These are phyloP conservation scores for Aurelia aurita DNA, from an alignment of 30 jellyfish, hydroid and myxozoan genomes.

Conservation along the genomic window DNA sequence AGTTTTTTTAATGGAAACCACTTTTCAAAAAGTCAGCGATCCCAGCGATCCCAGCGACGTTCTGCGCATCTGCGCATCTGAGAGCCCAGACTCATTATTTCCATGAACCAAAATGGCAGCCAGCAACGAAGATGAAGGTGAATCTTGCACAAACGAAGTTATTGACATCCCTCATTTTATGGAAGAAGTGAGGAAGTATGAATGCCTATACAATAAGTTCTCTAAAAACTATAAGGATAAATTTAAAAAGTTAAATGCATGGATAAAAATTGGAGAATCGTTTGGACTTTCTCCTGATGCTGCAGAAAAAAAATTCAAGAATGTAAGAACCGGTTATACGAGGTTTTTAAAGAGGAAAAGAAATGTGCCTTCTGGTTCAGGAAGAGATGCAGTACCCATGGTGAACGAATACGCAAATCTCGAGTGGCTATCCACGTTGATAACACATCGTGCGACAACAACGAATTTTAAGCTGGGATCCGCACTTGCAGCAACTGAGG, in stretches of 20 bases:
- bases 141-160: too few relatives aligned
- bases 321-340: conserved; percentile 59
- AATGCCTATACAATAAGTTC: conserved; percentile 40
- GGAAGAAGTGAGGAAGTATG: conserved; percentile 30
- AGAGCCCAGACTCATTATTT: background rate
- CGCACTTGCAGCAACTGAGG: background rate
- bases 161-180: background rate
- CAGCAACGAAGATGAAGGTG: background rate
- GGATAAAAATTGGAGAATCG: conserved; percentile 28
- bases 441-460: conserved; percentile 46
- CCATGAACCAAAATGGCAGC: background rate
- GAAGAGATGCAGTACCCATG: conserved; percentile 27
- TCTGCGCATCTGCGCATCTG: background rate
- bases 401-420: conserved; percentile 6
- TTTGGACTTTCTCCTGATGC: conserved; percentile 41
- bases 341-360: conserved; percentile 41
- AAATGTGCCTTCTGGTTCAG: conserved; percentile 72
- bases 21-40: too few relatives aligned
- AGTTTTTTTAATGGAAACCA: too few relatives aligned
- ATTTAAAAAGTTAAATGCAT: conserved; percentile 12
- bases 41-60: conserved; percentile 2
- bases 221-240: background rate
- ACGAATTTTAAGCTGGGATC: conserved; percentile 1
- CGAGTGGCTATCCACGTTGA: conserved; percentile 39
- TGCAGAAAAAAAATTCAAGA: conserved; percentile 52